Evolutionary conservation across 53 echinoderm and acorn worm species (phyloP).

Genomic region (Glandiceps talaboti): DNA sequence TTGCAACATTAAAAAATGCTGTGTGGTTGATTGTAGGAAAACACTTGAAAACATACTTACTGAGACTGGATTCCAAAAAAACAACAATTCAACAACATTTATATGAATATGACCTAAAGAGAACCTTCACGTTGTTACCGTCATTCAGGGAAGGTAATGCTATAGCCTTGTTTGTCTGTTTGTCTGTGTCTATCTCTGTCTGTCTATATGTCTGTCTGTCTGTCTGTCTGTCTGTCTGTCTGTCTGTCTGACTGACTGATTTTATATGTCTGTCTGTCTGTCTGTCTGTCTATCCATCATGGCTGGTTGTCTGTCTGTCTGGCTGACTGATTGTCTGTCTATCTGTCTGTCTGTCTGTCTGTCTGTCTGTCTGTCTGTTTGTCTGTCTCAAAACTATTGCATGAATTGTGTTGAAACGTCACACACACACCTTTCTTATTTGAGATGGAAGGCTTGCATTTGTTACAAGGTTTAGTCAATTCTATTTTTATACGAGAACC

Average conservation of each 20-base stretch:
- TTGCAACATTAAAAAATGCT: no score
- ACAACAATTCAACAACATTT: no score
- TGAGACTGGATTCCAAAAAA: no score
- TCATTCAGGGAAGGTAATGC: no score
- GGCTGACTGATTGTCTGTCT: background rate
- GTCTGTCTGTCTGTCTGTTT: background rate
- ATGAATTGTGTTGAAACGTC: no score
- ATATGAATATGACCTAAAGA: no score
- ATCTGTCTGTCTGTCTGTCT: background rate
- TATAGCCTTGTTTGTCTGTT: background rate
- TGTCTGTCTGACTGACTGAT: background rate
- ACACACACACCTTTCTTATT: no score
- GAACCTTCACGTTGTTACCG: no score
- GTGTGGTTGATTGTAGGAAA: no score
- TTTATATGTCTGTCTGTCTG: background rate
- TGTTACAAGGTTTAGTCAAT: background rate
- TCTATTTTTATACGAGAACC: background rate
- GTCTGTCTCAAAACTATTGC: background rate
- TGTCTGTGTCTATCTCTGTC: background rate
- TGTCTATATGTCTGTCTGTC: background rate
- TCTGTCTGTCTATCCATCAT: background rate
- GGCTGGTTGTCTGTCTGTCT: no score
- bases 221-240: background rate
- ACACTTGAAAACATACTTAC: no score
- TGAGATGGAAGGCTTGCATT: no score